Conservation (phyloP, 2,888 invertebrate species). For the Steinernema hermaphroditum region DNA sequence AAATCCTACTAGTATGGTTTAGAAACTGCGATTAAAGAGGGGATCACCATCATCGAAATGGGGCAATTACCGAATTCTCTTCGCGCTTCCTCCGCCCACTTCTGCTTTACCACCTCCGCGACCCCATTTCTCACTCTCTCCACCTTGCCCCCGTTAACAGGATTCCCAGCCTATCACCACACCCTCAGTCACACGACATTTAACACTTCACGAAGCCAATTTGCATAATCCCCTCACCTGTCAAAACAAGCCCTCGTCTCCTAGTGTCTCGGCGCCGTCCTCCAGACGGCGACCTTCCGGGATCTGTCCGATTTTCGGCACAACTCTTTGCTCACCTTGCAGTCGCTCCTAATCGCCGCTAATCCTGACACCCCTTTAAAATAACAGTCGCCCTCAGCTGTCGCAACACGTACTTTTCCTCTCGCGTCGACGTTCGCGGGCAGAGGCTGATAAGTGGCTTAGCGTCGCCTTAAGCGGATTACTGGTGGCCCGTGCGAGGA, state of each 20-base stretch:
- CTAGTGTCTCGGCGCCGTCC: no score
- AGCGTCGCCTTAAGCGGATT: conserved; percentile 30
- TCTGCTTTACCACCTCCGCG: conserved; percentile 14
- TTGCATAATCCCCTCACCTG: conserved; percentile 8
- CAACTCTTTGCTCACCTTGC: no score
- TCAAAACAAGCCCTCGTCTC: neutral
- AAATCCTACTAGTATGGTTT: no score
- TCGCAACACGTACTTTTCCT: conserved; percentile 65
- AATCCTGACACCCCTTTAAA: conserved; percentile 26
- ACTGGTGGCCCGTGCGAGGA: conserved; percentile 19
- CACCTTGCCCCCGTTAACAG: conserved; percentile 6
- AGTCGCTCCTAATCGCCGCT: conserved; percentile 23
- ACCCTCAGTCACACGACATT: conserved; percentile 17
- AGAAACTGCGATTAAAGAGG: no score
- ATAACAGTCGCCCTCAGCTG: conserved; percentile 3
- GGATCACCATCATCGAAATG: no score
- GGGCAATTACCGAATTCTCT: no score
- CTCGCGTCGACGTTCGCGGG: conserved; percentile 78
- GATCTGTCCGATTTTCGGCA: no score
- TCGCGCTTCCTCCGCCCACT: neutral
- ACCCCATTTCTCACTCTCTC: conserved; percentile 20
- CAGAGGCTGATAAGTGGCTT: conserved; percentile 17
- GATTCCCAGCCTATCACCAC: conserved; percentile 24
- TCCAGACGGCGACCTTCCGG: no score
- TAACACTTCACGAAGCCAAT: conserved; percentile 21